Evolutionary conservation across 2,797 vertebrate species (phyloP).

Genomic region (Molossus molossus): DNA sequence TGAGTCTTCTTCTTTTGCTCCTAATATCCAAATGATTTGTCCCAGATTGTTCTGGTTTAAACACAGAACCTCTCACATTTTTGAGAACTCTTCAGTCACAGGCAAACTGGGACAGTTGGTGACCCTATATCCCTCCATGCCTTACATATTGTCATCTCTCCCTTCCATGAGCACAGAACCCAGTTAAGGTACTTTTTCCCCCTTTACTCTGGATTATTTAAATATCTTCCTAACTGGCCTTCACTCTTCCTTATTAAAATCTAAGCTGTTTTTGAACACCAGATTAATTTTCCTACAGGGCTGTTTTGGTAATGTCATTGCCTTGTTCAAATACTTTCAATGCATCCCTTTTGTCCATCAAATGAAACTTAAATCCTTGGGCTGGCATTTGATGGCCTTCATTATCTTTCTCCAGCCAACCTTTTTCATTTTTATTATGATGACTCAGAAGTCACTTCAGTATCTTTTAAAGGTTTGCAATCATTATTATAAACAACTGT

Average conservation of each 20-base stretch:
- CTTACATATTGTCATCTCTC: background rate
- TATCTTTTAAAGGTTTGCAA: constrained; percentile 34
- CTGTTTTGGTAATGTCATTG: constrained; percentile 9
- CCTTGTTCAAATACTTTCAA: constrained; percentile 57
- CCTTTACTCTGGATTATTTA: constrained; percentile 51
- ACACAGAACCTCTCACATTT: background rate
- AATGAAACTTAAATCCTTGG: constrained; percentile 31
- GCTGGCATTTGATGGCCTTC: background rate
- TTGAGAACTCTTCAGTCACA: background rate
- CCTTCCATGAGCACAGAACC: background rate
- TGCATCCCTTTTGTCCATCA: background rate
- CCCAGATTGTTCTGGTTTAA: background rate
- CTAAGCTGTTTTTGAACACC: constrained; percentile 10
- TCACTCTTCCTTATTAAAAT: constrained; percentile 39
- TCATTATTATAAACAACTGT: constrained; percentile 41
- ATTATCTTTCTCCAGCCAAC: constrained; percentile 27
- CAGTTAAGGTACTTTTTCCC: background rate
- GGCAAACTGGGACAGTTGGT: background rate
- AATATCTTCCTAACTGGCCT: background rate
- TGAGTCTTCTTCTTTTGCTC: background rate
- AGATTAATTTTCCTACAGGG: constrained; percentile 57
- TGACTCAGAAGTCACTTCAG: constrained; percentile 51
- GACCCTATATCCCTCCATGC: background rate
- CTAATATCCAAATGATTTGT: background rate
- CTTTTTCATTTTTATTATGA: constrained; percentile 43